These are phyloP conservation scores for Chloebia gouldiae DNA, from an alignment of 2,113 vertebrate genomes.

Conservation along the genomic window DNA sequence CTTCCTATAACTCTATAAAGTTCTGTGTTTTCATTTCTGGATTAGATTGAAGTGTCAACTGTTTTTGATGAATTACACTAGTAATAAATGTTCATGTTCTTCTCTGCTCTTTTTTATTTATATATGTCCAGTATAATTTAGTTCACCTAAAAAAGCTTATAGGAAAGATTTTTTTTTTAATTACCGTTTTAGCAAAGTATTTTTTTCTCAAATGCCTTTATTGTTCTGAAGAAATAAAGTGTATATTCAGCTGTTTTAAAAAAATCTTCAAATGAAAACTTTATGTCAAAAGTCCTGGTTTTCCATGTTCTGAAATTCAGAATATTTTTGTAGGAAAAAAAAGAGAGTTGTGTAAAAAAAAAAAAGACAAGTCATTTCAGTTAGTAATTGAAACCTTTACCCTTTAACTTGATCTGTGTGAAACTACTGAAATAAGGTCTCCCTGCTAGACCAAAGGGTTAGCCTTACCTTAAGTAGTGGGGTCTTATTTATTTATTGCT, in stretches of 20 bases:
- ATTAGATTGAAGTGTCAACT: conserved; percentile 85
- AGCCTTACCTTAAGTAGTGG: neutral
- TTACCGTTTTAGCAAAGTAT: conserved; percentile 46
- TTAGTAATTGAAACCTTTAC: neutral
- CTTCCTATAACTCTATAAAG: conserved; percentile 84
- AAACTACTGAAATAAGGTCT: neutral
- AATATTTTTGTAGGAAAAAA: neutral
- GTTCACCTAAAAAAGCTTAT: conserved; percentile 70
- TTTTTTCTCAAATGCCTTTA: conserved; percentile 51
- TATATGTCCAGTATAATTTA: conserved; percentile 76
- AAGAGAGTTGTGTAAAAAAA: neutral
- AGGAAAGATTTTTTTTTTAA: conserved; percentile 34
- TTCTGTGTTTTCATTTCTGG: conserved; percentile 83
- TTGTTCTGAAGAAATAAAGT: conserved; percentile 38
- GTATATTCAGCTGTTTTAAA: neutral
- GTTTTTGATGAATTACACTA: conserved; percentile 77
- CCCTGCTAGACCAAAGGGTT: neutral
- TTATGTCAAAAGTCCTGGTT: neutral
- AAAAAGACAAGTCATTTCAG: neutral
- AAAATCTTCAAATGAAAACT: neutral
- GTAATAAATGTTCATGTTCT: conserved; percentile 81
- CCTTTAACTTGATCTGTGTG: neutral
- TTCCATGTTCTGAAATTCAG: neutral
- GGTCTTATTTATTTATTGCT: conserved; percentile 7
- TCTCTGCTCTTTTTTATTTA: conserved; percentile 80